Conservation (phyloP, 2,113 vertebrate species). For the Mola mola region DNA sequence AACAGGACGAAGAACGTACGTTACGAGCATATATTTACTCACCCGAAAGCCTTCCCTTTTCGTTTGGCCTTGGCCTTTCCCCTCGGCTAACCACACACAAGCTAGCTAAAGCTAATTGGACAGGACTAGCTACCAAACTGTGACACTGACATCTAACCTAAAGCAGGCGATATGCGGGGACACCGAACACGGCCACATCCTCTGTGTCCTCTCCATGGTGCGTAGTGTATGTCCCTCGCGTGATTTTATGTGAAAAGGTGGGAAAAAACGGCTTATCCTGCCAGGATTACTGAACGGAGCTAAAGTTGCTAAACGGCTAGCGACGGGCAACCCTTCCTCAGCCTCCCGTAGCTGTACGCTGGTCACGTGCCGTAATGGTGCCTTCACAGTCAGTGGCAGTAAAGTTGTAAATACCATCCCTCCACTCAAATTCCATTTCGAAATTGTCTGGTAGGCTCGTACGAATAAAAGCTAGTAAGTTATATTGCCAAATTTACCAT, state of each 20-base stretch:
- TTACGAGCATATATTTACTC: slow-evolving; percentile 50
- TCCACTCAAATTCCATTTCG: too few species aligned
- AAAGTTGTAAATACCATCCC: too few species aligned
- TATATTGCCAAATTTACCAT: too few species aligned
- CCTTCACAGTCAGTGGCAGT: slow-evolving; percentile 30
- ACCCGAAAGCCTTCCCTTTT: slow-evolving; percentile 65
- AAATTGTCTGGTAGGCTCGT: too few species aligned
- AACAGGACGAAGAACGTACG: slow-evolving; percentile 7
- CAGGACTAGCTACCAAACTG: slow-evolving; percentile 61
- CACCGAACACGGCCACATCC: slow-evolving; percentile 13
- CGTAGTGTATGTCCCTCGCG: neutral
- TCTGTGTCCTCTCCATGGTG: slow-evolving; percentile 56
- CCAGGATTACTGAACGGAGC: slow-evolving; percentile 49
- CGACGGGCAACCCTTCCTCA: slow-evolving; percentile 59
- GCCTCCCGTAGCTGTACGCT: slow-evolving; percentile 71
- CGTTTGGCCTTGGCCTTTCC: slow-evolving; percentile 61
- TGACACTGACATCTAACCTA: slow-evolving; percentile 61
- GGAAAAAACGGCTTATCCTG: slow-evolving; percentile 6
- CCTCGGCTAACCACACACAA: slow-evolving; percentile 42
- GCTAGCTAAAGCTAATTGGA: slow-evolving; percentile 63
- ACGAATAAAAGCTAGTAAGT: too few species aligned
- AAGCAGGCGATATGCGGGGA: slow-evolving; percentile 13
- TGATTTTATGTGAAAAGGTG: neutral
- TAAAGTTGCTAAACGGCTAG: slow-evolving; percentile 68
- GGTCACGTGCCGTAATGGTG: slow-evolving; percentile 66